phyloP scores from a whole-genome alignment of 2,113 vertebrate species.

The Dinomys branickii region DNA sequence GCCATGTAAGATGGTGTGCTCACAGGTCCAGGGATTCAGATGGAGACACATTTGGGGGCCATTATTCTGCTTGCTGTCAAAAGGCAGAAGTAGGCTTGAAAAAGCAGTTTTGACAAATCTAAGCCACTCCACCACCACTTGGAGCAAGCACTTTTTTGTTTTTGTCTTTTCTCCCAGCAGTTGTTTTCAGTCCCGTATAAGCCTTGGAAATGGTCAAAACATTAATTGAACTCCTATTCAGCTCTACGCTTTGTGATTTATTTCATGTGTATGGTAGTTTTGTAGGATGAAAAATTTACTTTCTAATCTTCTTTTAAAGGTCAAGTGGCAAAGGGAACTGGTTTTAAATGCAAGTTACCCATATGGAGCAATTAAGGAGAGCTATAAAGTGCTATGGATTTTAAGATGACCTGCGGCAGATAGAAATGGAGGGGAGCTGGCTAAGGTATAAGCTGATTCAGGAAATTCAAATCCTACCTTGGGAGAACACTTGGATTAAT shows the following conservation, averaged over 20 bases:
- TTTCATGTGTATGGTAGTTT: conserved; percentile 46
- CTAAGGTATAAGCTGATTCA: conserved; percentile 43
- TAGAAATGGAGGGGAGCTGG: conserved; percentile 9
- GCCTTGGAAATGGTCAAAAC: conserved; percentile 68
- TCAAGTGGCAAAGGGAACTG: conserved; percentile 66
- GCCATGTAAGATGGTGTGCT: fast-evolving
- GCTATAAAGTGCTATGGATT: conserved; percentile 7
- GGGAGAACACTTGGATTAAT: conserved; percentile 43
- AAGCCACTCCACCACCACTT: conserved; percentile 59
- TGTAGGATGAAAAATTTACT: conserved; percentile 70
- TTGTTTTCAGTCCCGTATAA: conserved; percentile 65
- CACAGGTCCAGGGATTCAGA: not conserved
- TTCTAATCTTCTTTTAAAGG: conserved; percentile 60
- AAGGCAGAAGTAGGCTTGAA: conserved; percentile 57
- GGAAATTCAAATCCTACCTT: conserved; percentile 56
- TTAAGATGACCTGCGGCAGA: conserved; percentile 27
- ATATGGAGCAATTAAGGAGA: conserved; percentile 25
- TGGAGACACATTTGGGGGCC: fast-evolving
- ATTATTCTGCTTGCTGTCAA: not conserved
- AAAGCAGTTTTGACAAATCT: conserved; percentile 49
- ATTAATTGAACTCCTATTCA: conserved; percentile 68
- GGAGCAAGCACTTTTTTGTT: conserved; percentile 54
- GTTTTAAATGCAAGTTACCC: conserved; percentile 57
- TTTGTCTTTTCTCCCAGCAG: not conserved
- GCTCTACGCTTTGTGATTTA: conserved; percentile 52